Conservation (phyloP, 2,113 vertebrate species). For the Todiramphus chloris region DNA sequence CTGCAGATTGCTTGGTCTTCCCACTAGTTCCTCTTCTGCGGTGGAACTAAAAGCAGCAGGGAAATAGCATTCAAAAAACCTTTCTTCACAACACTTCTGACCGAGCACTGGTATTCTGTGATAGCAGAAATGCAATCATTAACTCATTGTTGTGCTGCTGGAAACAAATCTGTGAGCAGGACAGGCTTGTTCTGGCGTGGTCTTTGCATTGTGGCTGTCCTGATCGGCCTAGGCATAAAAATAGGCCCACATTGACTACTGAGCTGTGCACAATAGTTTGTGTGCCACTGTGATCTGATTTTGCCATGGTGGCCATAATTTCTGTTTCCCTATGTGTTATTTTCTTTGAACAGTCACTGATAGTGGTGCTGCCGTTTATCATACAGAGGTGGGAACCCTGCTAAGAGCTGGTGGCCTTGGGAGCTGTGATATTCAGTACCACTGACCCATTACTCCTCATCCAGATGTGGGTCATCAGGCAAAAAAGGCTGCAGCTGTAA, state of each 20-base stretch:
- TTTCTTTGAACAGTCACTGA: not conserved
- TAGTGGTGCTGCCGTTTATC: rapidly evolving
- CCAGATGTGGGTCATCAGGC: not conserved
- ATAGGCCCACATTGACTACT: not conserved
- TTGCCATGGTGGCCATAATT: not conserved
- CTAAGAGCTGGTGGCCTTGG: not conserved
- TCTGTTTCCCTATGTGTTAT: not conserved
- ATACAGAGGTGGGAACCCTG: not conserved
- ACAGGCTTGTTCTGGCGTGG: not conserved
- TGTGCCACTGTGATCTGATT: not conserved
- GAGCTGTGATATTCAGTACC: not conserved
- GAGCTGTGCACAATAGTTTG: not conserved
- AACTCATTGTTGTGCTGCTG: not conserved
- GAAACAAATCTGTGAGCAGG: not conserved
- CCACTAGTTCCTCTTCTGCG: not conserved
- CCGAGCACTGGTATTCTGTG: not conserved
- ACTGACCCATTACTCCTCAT: not conserved
- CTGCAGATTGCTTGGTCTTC: not conserved
- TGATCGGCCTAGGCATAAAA: not conserved
- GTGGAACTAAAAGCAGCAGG: not conserved
- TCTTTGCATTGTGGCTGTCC: not conserved
- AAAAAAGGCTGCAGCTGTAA: not conserved
- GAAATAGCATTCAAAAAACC: not conserved
- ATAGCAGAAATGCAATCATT: not conserved
- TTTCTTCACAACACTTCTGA: not conserved